phyloP scores from a whole-genome alignment of 2,888 invertebrate genomes.

The Drosophila anomelani region DNA sequence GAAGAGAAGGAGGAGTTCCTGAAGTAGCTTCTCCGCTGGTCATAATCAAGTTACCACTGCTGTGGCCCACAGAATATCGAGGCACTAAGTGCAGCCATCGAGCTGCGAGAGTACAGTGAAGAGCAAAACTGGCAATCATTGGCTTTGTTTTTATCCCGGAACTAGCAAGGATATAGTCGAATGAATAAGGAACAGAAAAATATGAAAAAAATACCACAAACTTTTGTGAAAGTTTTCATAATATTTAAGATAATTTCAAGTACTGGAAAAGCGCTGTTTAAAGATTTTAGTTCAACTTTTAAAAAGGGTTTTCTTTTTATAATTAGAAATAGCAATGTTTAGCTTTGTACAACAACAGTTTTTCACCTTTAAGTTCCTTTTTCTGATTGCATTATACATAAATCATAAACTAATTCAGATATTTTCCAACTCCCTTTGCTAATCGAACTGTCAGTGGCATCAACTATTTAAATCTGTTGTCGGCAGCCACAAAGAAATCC shows the following conservation, averaged over 20 bases:
- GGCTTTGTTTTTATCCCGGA: conserved; percentile 54
- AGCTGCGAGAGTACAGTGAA: conserved; percentile 33
- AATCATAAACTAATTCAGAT: not conserved
- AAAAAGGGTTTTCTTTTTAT: too few relatives aligned
- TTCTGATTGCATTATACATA: not conserved
- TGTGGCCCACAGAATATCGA: conserved; percentile 20
- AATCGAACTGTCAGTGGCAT: conserved; percentile 26
- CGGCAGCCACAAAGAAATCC: conserved; percentile 10
- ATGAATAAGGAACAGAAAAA: not conserved
- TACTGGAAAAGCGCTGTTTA: too few relatives aligned
- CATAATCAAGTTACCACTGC: conserved; percentile 41
- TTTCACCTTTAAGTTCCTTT: too few relatives aligned
- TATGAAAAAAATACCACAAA: not conserved
- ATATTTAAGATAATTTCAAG: not conserved
- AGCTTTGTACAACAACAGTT: too few relatives aligned
- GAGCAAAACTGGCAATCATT: conserved; percentile 63
- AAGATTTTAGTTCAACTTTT: not conserved
- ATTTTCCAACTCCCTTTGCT: not conserved
- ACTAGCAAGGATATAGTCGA: conserved; percentile 1
- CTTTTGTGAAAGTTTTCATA: not conserved
- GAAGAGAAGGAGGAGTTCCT: not conserved
- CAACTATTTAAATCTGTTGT: conserved; percentile 26
- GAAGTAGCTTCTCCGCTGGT: conserved; percentile 40
- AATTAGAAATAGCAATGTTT: too few relatives aligned
- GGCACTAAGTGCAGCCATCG: conserved; percentile 32